Evolutionary conservation across 2,113 vertebrate genomes (phyloP), one percentile per base, ranked within the genome.

Genomic region (Phycodurus eques): DNA sequence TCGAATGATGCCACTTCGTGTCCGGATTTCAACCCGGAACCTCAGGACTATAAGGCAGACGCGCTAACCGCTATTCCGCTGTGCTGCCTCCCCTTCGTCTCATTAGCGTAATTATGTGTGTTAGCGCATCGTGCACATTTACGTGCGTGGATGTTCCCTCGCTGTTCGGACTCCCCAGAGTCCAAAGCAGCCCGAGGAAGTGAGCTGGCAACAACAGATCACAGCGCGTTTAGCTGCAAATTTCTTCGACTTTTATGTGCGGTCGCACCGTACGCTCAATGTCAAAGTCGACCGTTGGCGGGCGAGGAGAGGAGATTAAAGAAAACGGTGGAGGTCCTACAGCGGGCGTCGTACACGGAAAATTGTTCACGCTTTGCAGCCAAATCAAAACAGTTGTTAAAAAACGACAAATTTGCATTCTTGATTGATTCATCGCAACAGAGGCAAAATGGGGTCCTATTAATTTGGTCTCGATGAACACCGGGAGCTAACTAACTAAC

Each of bases 101-200:
- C 60, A 62, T 42, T 42, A 39, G 60, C 59, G 35, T 61, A 61
- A 61, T 62, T 46, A 4, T 56, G 19, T 72, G 42, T 69, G 17
- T 27, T 7, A 46, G 49, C 17, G 49, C 17, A 44, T 59, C 22
- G 33, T 10, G 33, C 27, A 31, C 22, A 33, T 33, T 14, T 15
- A 35, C 27, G 31, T 15, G 31, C 27, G 13, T 60, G 42, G 35
- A 53, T 42, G 17, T 10, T 68, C 67, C 68, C 77, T 71, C 57
- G 39, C 44, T 70, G 71, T 78, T 70, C 62, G 63, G 70, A 82
- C 35, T 73, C 80, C 72, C 42, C 49, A 31, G 78, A 72, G 73
- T 22, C 57, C 27, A 3, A 27, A 56, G 67, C 75, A 85, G 79
- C 67, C 77, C 22, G 80, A 83, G 73, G 78, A 84, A 79, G 64